Conservation (phyloP, 2,113 vertebrate genomes). For the Oreochromis spilurus region DNA sequence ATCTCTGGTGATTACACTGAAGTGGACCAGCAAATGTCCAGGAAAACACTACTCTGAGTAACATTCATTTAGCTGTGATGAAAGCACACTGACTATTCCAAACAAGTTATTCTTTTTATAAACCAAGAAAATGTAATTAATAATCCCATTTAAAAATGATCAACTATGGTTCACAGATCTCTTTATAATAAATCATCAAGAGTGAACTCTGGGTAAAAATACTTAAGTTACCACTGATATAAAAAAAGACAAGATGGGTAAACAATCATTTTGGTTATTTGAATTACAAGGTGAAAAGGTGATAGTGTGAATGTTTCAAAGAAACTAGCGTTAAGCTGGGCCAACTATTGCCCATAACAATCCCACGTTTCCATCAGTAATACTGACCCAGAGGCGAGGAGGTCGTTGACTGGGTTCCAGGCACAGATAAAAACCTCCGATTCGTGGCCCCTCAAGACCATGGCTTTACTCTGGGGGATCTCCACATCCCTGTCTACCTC, state of each 20-base stretch:
- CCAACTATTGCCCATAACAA: neutral
- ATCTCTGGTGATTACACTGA: neutral
- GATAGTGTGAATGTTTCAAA: neutral
- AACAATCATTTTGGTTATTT: neutral
- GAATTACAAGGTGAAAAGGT: neutral
- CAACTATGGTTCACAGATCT: neutral
- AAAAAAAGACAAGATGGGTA: neutral
- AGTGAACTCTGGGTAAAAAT: neutral
- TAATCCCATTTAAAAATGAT: neutral
- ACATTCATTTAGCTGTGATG: neutral
- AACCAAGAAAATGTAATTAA: neutral
- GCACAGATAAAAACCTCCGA: constrained; percentile 99
- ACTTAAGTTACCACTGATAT: neutral
- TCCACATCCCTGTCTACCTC: constrained; percentile 96
- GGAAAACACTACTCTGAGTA: neutral
- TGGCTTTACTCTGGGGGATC: constrained; percentile 96
- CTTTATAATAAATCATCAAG: neutral
- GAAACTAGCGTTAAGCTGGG: neutral
- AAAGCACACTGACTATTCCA: neutral
- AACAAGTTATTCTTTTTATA: neutral
- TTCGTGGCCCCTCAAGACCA: constrained; percentile 95
- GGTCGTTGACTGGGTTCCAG: constrained; percentile 98
- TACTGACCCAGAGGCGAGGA: constrained; percentile 93
- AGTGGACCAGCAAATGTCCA: neutral
- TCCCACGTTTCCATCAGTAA: neutral